Conservation (phyloP, 2,113 vertebrate genomes). For the Anolis sagrei region DNA sequence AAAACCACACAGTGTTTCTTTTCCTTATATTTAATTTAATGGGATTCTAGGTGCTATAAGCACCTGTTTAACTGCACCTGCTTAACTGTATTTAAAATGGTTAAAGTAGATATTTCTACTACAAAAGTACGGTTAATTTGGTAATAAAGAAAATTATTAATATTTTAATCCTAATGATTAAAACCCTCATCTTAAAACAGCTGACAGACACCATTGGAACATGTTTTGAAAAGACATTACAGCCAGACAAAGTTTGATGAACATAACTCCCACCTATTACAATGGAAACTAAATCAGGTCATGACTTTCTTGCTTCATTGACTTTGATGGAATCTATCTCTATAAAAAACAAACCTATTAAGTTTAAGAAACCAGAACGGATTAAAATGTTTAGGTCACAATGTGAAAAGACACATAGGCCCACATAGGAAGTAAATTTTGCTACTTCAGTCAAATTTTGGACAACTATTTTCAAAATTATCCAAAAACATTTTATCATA, state of each 20-base stretch:
- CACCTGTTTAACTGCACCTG: too few relatives aligned
- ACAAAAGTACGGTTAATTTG: not conserved
- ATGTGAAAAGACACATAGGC: too few relatives aligned
- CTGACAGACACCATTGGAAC: not conserved
- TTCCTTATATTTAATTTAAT: not conserved
- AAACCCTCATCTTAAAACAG: not conserved
- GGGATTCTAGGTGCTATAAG: not conserved
- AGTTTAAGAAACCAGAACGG: not conserved
- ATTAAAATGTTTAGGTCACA: not conserved
- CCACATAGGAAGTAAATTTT: not conserved
- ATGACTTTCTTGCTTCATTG: too few relatives aligned
- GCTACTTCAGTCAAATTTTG: not conserved
- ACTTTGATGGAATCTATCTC: not conserved
- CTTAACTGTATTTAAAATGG: not conserved
- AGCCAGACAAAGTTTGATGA: not conserved
- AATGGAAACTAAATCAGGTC: not conserved
- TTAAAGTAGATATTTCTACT: not conserved
- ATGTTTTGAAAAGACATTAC: not conserved
- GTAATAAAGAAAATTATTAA: not conserved
- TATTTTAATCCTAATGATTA: not conserved
- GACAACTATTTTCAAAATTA: not conserved
- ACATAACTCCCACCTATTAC: not conserved
- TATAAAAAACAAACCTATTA: not conserved
- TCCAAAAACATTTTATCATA: not conserved
- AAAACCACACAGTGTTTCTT: not conserved